Base-by-base conservation (phyloP, 37 sponge, comb jelly and placozoan species). In the Tethya wilhelma region DNA sequence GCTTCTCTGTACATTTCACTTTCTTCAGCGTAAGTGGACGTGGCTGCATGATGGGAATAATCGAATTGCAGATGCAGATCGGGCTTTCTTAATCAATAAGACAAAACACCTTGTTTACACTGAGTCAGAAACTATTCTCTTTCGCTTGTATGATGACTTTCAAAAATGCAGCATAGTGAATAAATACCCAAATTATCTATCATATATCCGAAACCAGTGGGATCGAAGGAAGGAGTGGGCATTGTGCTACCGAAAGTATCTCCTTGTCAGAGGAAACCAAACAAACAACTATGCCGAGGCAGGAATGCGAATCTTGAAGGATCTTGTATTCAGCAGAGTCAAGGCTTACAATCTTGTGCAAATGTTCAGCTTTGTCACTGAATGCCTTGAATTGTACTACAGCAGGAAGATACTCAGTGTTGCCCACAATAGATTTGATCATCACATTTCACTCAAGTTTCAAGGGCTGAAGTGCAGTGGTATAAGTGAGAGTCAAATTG, bases 281-380 rank as follows among this genome's bases (percentile, higher is more conserved):
- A 77, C 78, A 4, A 77, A 77, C 40, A 77, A 77, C 65, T 59
- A 77, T 60, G 64, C 78, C 63, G 63, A 77, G 41, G 44, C 31
- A 40, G 78, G 78, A 23, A 77, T 77, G 19, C 9, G 44, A 22
- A 77, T 77, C 44, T 30, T 77, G 4, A 77, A 77, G 31, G 78
- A 77, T 77, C n/a, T 77, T 1, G 32, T 77, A 12, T 77, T 77
- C 28, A 49, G 79, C n/a, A 8, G 79, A 28, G 67, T 78, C 8
- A 78, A 65, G 43, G 65, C 55, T 17, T 78, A 78, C 64, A 78
- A 78, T 60, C 44, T 64, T 0, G 53, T 65, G 9, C 59, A 78
- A 64, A 65, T 69, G 60, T 80, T 55, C 44, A 38, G 59, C 11
- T 66, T 42, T 65, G 55, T 49, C 22, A 72, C 73, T 49, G 73